These are phyloP conservation scores for Erythrocercus mccallii DNA, from an alignment of 2,113 vertebrate species.

Conservation along the genomic window DNA sequence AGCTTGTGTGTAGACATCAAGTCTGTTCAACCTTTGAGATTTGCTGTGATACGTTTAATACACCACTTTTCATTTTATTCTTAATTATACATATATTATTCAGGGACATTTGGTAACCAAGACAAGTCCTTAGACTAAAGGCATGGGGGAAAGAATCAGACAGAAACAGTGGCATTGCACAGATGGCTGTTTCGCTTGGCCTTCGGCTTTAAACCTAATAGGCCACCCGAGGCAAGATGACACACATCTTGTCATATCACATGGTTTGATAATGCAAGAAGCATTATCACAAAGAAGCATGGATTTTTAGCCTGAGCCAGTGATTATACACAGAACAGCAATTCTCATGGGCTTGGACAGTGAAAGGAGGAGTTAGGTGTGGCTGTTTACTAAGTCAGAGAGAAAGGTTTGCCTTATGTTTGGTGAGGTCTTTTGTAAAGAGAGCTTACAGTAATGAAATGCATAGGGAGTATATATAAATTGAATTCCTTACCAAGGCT, in stretches of 20 bases:
- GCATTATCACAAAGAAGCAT: background rate
- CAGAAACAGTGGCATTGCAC: background rate
- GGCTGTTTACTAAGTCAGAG: background rate
- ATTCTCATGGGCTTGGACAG: background rate
- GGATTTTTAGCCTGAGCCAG: background rate
- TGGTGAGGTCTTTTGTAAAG: background rate
- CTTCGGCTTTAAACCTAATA: conserved; percentile 21
- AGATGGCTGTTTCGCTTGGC: background rate
- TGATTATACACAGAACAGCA: background rate
- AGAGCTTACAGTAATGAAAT: background rate
- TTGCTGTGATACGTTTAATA: background rate
- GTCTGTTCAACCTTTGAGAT: background rate
- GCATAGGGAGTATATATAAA: background rate
- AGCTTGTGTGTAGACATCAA: background rate
- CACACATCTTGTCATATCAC: background rate
- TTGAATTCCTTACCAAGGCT: background rate
- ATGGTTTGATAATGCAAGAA: background rate
- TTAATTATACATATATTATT: background rate
- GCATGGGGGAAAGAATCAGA: background rate
- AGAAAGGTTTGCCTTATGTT: background rate
- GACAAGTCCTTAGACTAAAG: conserved; percentile 1
- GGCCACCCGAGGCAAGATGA: background rate
- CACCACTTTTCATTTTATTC: background rate
- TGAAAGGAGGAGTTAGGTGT: background rate
- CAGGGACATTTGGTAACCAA: background rate